Conservation (phyloP, 2,888 invertebrate species). For the Drosophila mercatorum region DNA sequence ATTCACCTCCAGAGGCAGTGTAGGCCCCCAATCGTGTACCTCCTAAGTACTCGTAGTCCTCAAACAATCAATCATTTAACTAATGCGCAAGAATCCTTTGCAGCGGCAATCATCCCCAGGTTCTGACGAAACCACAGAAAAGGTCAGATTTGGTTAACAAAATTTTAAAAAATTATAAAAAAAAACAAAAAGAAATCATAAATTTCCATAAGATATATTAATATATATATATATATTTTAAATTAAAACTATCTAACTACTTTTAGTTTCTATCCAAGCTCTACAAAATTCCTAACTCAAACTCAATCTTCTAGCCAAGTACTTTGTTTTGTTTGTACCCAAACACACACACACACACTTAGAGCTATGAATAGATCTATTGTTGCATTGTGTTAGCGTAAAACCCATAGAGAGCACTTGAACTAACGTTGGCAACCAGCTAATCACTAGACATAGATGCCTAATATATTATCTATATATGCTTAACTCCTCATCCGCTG, state of each 20-base stretch:
- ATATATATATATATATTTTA: background rate
- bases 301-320: slow-evolving; percentile 14
- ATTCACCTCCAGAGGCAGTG: background rate
- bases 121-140: slow-evolving; percentile 82
- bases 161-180: slow-evolving; percentile 17
- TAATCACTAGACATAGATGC: slow-evolving; percentile 25
- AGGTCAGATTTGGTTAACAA: slow-evolving; percentile 82
- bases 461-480: slow-evolving; percentile 3
- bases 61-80: slow-evolving; percentile 31
- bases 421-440: slow-evolving; percentile 32
- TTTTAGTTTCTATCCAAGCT: slow-evolving; percentile 22
- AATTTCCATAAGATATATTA: slow-evolving; percentile 25
- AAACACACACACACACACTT: slow-evolving; percentile 19
- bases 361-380: slow-evolving; percentile 30
- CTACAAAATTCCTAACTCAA: slow-evolving; percentile 20
- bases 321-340: slow-evolving; percentile 22
- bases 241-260: slow-evolving; percentile 15
- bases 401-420: slow-evolving; percentile 29
- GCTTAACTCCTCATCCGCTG: slow-evolving; percentile 1
- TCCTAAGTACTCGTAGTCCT: slow-evolving; percentile 28
- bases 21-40: slow-evolving; percentile 6
- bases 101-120: slow-evolving; percentile 84
- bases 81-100: slow-evolving; percentile 79
- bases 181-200: slow-evolving; percentile 2
- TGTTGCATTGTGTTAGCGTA: slow-evolving; percentile 36